phyloP scores from a whole-genome alignment of 2,888 invertebrate species.

The Drosophila anceps region DNA sequence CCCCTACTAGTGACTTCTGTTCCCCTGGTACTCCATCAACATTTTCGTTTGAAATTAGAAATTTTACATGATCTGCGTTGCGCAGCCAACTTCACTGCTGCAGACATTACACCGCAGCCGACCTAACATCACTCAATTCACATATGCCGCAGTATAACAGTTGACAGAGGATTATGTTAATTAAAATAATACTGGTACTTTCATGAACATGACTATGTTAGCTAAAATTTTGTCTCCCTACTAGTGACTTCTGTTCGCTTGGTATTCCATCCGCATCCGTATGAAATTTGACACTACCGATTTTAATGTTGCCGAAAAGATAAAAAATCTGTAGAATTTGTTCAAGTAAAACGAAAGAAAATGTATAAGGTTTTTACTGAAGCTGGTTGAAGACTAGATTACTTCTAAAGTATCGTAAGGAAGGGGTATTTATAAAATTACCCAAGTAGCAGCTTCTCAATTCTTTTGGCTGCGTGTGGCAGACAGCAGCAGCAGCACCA shows the following conservation, averaged over 20 bases:
- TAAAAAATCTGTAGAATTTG: too few species aligned
- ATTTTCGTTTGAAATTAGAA: too few species aligned
- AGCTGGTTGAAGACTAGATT: too few species aligned
- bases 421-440: neutral
- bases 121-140: neutral
- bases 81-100: too few species aligned
- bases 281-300: neutral
- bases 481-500: conserved; percentile 7
- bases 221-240: neutral
- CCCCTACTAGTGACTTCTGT: too few species aligned
- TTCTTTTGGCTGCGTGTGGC: conserved; percentile 35
- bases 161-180: neutral
- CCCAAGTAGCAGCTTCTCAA: neutral
- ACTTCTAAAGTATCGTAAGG: too few species aligned
- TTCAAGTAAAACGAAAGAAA: too few species aligned
- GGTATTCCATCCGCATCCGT: neutral
- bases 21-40: too few species aligned
- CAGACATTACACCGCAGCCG: neutral
- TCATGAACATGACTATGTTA: neutral
- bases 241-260: neutral
- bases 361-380: too few species aligned
- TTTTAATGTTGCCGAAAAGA: too few species aligned
- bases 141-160: neutral
- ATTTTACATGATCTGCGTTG: too few species aligned
- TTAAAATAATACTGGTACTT: neutral